Evolutionary conservation across 2,797 vertebrate species (phyloP).

Genomic region (Orientallactaga sibirica): DNA sequence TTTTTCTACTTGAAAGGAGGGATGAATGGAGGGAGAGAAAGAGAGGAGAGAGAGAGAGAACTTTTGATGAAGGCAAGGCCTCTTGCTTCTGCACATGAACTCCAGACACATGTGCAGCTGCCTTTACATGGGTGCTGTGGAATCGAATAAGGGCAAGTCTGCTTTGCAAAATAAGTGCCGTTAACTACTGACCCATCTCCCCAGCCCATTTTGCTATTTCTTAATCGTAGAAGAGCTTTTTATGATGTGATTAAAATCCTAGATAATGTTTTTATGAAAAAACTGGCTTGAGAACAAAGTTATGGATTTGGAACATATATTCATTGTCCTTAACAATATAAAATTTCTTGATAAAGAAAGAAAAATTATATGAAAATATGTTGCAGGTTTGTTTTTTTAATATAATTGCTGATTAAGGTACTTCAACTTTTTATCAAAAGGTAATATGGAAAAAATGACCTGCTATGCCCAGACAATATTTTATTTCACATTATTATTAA

Average conservation of each 20-base stretch:
- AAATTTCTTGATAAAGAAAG: conserved; percentile 29
- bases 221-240: conserved; percentile 16
- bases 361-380: conserved; percentile 1
- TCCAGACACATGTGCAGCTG: no score
- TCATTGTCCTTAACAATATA: conserved; percentile 29
- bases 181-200: no score
- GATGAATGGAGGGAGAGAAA: no score
- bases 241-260: conserved; percentile 51
- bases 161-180: no score
- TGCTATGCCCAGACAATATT: neutral
- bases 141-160: no score
- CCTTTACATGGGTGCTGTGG: no score
- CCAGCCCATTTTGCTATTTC: neutral
- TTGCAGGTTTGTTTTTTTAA: neutral
- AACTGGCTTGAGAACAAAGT: conserved; percentile 47
- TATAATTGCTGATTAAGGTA: neutral
- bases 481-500: neutral
- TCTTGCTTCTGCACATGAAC: no score
- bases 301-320: conserved; percentile 36
- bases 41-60: no score
- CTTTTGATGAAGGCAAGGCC: no score
- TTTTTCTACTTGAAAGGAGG: no score
- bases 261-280: neutral
- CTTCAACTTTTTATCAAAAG: conserved; percentile 39
- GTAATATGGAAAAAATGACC: conserved; percentile 31